A percentile compares a stretch with the other conserved stretches of the same genome.
phyloP scores from a whole-genome alignment of 2,888 invertebrate species.

The Pristionchus maxplancki region DNA sequence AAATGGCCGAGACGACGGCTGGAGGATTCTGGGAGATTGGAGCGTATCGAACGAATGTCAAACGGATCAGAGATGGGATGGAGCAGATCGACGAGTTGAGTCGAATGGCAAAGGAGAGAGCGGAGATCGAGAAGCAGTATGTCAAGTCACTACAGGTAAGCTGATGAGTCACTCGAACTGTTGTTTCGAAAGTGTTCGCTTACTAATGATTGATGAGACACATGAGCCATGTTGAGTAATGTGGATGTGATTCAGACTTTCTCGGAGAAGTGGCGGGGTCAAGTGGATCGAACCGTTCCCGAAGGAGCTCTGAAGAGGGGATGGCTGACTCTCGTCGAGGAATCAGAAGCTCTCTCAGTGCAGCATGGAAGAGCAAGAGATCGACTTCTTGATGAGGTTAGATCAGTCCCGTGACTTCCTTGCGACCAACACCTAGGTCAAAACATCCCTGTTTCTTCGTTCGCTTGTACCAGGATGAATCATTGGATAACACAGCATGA shows the following conservation, averaged over 20 bases:
- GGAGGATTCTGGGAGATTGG: conserved; percentile 60
- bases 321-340: conserved; percentile 76
- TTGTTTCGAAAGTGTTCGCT: not conserved
- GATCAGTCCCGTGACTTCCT: not conserved
- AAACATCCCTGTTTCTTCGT: conserved; percentile 12
- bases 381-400: conserved; percentile 64
- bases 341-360: conserved; percentile 70
- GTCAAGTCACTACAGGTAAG: conserved; percentile 41
- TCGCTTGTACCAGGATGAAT: not conserved
- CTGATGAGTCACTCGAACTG: not conserved
- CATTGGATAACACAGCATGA: not conserved
- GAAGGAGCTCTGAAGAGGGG: conserved; percentile 15
- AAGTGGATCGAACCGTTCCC: conserved; percentile 34
- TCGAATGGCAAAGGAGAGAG: conserved; percentile 62
- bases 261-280: conserved; percentile 43
- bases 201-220: not conserved
- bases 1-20: conserved; percentile 32
- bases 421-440: not conserved
- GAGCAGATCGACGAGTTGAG: conserved; percentile 66
- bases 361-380: conserved; percentile 61
- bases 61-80: conserved; percentile 62
- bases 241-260: conserved; percentile 44
- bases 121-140: conserved; percentile 45
- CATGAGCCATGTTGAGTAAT: no score
- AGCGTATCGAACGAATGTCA: conserved; percentile 65